These are phyloP conservation scores for Propithecus deckenii DNA, from an alignment of 2,797 vertebrate genomes.

Conservation along the genomic window DNA sequence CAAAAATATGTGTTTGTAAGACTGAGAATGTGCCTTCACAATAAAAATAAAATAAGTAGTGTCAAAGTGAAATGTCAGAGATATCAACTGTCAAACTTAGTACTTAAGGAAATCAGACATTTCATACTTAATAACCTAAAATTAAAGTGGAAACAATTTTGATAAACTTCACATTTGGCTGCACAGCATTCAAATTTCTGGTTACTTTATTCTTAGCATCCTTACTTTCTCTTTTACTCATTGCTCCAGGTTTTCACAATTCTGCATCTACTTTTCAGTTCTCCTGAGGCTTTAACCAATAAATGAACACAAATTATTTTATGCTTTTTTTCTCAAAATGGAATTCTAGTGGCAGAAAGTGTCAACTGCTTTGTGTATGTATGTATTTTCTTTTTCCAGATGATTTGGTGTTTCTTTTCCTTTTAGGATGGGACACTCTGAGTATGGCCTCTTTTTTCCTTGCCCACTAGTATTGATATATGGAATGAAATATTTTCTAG, in stretches of 20 bases:
- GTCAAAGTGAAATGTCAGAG: too few species aligned
- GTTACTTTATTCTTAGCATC: neutral
- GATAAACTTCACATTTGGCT: neutral
- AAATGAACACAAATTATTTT: neutral
- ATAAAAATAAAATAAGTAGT: too few species aligned
- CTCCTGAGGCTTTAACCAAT: neutral
- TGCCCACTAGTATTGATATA: neutral
- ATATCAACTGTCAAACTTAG: too few species aligned
- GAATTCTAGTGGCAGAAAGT: neutral
- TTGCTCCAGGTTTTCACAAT: neutral
- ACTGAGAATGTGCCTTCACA: too few species aligned
- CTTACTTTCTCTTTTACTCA: conserved; percentile 41
- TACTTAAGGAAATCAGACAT: too few species aligned
- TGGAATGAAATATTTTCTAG: neutral
- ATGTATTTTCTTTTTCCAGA: neutral
- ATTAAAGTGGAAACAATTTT: neutral
- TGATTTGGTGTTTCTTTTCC: neutral
- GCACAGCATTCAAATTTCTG: neutral
- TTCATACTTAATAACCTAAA: too few species aligned
- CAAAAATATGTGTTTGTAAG: too few species aligned
- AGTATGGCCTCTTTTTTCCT: neutral
- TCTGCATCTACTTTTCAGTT: neutral
- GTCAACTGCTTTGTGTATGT: neutral
- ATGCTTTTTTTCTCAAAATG: neutral
- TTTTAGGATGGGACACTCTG: neutral